Conservation (phyloP, 2,113 vertebrate species). For the Larimichthys crocea region DNA sequence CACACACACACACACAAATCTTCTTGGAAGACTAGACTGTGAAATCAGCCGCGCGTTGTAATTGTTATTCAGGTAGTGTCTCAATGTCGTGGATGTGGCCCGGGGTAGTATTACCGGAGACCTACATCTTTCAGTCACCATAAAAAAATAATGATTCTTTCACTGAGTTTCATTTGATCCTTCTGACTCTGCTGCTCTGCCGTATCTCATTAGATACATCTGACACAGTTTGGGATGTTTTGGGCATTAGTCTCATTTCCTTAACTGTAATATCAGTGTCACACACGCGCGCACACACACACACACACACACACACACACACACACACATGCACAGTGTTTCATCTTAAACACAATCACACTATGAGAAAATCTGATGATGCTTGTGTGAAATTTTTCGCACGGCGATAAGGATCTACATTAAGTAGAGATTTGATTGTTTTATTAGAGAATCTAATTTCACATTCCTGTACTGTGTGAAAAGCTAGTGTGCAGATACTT, state of each 20-base stretch:
- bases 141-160: constrained; percentile 69
- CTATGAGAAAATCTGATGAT: neutral
- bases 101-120: constrained; percentile 58
- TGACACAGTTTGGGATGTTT: constrained; percentile 42
- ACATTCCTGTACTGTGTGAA: neutral
- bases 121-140: constrained; percentile 67
- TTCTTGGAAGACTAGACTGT: constrained; percentile 23
- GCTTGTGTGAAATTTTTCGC: neutral
- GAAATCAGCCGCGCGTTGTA: constrained; percentile 48
- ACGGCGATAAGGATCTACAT: neutral
- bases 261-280: constrained; percentile 16
- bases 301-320: neutral
- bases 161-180: constrained; percentile 59
- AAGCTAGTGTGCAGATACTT: constrained; percentile 14
- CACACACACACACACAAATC: constrained; percentile 2
- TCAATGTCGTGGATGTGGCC: constrained; percentile 58
- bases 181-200: constrained; percentile 41
- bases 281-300: neutral
- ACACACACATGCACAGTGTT: neutral
- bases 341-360: constrained; percentile 13
- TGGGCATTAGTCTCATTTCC: constrained; percentile 34
- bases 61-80: constrained; percentile 69
- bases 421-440: constrained; percentile 8
- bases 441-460: constrained; percentile 7
- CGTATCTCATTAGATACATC: constrained; percentile 43